Evolutionary conservation across 2,113 vertebrate species (phyloP).

Genomic region (Cercocebus atys): DNA sequence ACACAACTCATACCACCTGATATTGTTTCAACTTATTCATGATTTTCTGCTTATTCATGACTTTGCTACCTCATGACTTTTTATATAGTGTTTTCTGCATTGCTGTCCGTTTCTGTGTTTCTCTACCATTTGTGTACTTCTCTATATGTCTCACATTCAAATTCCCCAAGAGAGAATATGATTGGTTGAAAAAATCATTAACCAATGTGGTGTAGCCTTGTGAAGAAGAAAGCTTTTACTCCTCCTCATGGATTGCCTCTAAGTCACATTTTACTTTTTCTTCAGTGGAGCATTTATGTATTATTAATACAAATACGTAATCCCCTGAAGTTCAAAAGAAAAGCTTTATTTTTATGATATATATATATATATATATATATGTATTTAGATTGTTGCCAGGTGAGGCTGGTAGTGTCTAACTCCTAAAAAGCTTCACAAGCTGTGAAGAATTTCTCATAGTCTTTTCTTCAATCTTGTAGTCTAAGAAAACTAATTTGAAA

Average conservation of each 20-base stretch:
- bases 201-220: neutral
- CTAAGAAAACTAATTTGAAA: neutral
- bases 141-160: neutral
- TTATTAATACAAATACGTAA: neutral
- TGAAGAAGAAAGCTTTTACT: neutral
- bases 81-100: neutral
- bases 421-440: neutral
- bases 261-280: neutral
- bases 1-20: neutral
- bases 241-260: neutral
- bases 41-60: neutral
- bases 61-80: neutral
- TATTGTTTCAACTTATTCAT: neutral
- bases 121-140: neutral
- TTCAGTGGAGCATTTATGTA: neutral
- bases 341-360: neutral
- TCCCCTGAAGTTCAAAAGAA: neutral
- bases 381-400: neutral
- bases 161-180: neutral
- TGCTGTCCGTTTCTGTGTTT: neutral
- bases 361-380: too few species aligned
- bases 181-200: neutral
- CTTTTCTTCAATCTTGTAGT: neutral
- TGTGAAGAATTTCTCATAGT: neutral
- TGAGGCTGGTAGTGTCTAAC: neutral